Evolutionary conservation across 1,140 invertebrate genomes (phyloP), one percentile per base, ranked within the genome.

Genomic region (Mya arenaria): DNA sequence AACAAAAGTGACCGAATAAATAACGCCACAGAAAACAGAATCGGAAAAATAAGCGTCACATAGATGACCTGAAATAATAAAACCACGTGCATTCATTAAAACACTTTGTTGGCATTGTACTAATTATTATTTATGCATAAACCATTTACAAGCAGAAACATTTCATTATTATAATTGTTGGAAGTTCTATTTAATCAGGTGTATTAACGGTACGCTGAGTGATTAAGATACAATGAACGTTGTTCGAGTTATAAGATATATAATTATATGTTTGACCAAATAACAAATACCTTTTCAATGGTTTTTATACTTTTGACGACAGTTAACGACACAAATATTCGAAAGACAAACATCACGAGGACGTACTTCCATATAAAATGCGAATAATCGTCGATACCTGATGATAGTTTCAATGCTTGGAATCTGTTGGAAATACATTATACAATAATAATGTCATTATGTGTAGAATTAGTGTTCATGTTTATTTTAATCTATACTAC

Each of bases 251-350:
- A n/a, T n/a, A n/a, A n/a, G n/a, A n/a, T n/a, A n/a, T n/a, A 28
- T 19, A 30, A 28, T 30, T 19, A 32, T 63, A 30, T 63, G 19
- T 28, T 25, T 19, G 28, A 63, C 19, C 30, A 23, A 63, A 19
- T 28, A 4, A 4, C 39, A 15, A n/a, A 32, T 78, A 78, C 62
- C 62, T 78, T 78, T 66, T 65, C 74, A 4, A 78, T 36, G 1
- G 74, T 66, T n/a, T 78, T 66, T 4, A 78, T 55, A 56, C 74
- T 78, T 36, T 66, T 78, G 6, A 66, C 60, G 39, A 28, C 56
- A 1, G 52, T 44, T 5, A 78, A 63, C 37, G 68, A 60, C 25
- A 66, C 58, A 1, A 44, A n/a, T 10, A 78, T 28, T 23, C 74
- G 37, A 25, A 66, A 44, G 1, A 78, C 8, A 25, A 66, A 34